These are phyloP conservation scores for Monomorium pharaonis DNA, from an alignment of 1,140 invertebrate genomes.

Conservation along the genomic window DNA sequence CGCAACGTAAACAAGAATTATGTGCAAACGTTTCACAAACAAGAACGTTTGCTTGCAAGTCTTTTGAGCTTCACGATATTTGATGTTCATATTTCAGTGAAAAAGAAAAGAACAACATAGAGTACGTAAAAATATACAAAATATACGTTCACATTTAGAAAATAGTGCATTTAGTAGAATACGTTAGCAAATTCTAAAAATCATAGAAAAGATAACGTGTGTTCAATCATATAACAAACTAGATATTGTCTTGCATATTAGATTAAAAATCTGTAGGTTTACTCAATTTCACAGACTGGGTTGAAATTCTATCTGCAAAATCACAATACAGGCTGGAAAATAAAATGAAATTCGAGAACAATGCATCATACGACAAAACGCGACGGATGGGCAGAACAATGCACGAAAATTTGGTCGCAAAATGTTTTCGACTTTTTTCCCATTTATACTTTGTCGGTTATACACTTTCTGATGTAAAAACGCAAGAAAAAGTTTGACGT, in stretches of 20 bases:
- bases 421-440: conserved; percentile 22
- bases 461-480: conserved; percentile 20
- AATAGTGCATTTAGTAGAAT: background rate
- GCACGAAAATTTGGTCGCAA: conserved; percentile 18
- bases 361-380: conserved; percentile 2
- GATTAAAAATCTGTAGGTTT: conserved; percentile 23
- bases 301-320: conserved; percentile 30
- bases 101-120: background rate
- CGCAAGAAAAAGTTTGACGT: background rate
- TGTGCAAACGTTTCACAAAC: conserved; percentile 9
- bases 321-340: conserved; percentile 28
- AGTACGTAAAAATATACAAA: background rate
- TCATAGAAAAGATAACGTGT: background rate
- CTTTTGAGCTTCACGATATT: background rate
- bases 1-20: conserved; percentile 26
- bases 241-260: conserved; percentile 15
- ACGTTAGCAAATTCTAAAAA: background rate
- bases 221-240: background rate
- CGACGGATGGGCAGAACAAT: background rate
- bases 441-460: conserved; percentile 10
- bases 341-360: conserved; percentile 39
- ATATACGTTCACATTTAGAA: background rate
- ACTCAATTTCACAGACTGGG: conserved; percentile 14
- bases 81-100: background rate
- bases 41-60: background rate